Evolutionary conservation across 2,888 invertebrate species (phyloP), one percentile per base, ranked within the genome.

Genomic region (Epistrophe eligans): DNA sequence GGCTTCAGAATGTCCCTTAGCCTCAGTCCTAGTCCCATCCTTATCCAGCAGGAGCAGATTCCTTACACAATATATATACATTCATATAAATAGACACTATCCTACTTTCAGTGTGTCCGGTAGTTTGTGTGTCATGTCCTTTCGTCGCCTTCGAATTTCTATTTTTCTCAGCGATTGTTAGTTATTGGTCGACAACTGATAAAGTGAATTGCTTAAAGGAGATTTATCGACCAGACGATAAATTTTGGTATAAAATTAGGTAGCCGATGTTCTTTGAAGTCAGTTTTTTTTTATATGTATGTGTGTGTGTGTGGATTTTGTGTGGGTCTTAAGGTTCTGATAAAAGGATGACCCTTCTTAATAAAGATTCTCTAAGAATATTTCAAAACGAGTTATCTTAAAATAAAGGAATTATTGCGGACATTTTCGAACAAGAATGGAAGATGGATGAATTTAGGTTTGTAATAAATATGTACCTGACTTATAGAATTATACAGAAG

Each of bases 101-200:
- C 0, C 35, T 35, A 50, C 48, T 55, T 40, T 62, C 19, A 19
- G 50, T 71, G 15, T 60, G 82, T 70, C 73, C 77, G 52, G 77
- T 74, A 82, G 77, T 74, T 77, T 67, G 77, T 84, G 66, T 70
- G 85, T 74, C 77, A 71, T 79, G 79, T 79, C 83, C 76, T 79
- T 87, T 87, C 79, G 83, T 87, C 87, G 87, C 87, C 87, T 87
- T 87, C 71, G 82, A 76, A 79, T 76, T 87, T 76, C 71, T 83
- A 67, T 76, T 85, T 74, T 77, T 64, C 77, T 58, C 52, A 40
- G 50, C 79, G 79, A 83, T 87, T 79, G 87, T 87, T 83, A 87
- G 87, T 83, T 87, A 87, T 87, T 87, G 87, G 79, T 72, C 79
- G 83, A 83, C 79, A 87, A 83, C 83, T 87, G 87, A 87, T 87